These are phyloP conservation scores for Coreoperca whiteheadi DNA, from an alignment of 2,113 vertebrate genomes.

Conservation along the genomic window DNA sequence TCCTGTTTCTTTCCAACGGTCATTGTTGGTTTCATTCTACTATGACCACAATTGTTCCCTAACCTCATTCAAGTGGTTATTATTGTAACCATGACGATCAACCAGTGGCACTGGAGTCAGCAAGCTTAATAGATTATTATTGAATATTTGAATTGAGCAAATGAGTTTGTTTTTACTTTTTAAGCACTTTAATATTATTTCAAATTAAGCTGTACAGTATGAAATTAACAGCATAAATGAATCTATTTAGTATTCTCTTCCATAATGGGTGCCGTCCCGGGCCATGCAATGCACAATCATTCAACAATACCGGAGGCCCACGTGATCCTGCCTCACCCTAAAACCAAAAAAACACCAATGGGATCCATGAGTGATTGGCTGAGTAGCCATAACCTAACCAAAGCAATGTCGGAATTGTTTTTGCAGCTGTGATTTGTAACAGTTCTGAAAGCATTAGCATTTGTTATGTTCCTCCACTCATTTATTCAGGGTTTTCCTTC, in stretches of 20 bases:
- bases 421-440: background rate
- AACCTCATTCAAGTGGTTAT: background rate
- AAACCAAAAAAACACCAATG: background rate
- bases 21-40: background rate
- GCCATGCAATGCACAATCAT: background rate
- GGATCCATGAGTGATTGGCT: background rate
- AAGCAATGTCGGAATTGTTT: background rate
- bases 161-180: too few relatives aligned
- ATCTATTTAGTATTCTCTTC: background rate
- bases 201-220: background rate
- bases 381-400: background rate
- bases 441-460: background rate
- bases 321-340: background rate
- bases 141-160: too few relatives aligned
- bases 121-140: too few relatives aligned
- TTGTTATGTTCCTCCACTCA: background rate
- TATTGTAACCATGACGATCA: too few relatives aligned
- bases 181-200: background rate
- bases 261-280: background rate
- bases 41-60: background rate
- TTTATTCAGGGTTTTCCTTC: background rate
- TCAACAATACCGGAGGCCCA: background rate
- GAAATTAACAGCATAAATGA: background rate
- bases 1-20: too few relatives aligned
- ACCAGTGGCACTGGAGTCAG: too few relatives aligned